Conservation (phyloP, 2,113 vertebrate species). For the Protomyctophum bolini region DNA sequence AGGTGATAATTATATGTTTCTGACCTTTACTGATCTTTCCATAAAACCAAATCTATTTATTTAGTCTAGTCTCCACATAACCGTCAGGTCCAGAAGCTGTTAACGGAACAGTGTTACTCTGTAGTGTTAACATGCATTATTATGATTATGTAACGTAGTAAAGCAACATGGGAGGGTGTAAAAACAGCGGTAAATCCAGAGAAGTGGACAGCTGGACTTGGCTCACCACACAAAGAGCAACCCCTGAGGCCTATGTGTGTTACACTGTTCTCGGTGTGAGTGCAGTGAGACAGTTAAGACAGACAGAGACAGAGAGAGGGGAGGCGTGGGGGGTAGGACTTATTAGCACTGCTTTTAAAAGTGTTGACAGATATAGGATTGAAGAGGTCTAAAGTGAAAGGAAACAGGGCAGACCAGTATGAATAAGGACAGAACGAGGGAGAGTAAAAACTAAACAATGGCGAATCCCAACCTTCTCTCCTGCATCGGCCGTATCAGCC, state of each 20-base stretch:
- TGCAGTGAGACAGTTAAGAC: background rate
- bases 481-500: background rate
- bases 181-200: background rate
- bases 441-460: background rate
- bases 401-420: background rate
- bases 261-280: no score
- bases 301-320: conserved; percentile 2
- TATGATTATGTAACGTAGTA: background rate
- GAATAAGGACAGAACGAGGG: background rate
- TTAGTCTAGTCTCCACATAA: no score
- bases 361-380: no score
- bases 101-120: background rate
- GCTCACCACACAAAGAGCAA: background rate
- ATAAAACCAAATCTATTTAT: no score
- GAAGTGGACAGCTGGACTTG: background rate
- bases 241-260: no score
- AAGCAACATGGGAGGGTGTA: background rate
- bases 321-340: background rate
- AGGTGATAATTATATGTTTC: no score
- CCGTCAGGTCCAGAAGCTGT: background rate
- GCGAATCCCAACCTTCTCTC: background rate
- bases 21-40: no score
- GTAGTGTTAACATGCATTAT: background rate
- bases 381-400: no score
- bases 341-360: background rate